A percentile compares a stretch with the other conserved stretches of the same genome.
Conservation (phyloP, 2,797 vertebrate genomes). For the Epinephelus malabaricus region DNA sequence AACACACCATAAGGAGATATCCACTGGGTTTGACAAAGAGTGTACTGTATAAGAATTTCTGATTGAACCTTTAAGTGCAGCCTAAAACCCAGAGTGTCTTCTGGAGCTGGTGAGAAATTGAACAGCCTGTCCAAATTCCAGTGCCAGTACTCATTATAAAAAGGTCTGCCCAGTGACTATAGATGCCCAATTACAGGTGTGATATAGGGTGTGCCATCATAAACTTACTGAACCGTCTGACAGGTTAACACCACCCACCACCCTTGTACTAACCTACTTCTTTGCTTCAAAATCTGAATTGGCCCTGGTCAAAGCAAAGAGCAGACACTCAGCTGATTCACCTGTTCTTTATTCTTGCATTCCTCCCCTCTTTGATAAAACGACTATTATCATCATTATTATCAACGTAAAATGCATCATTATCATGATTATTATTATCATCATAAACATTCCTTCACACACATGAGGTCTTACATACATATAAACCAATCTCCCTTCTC, state of each 20-base stretch:
- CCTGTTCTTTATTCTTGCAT: not conserved
- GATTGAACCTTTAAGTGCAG: too few relatives aligned
- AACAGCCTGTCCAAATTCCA: not conserved
- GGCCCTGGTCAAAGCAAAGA: not conserved
- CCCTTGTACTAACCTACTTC: not conserved
- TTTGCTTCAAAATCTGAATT: not conserved
- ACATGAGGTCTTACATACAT: not conserved
- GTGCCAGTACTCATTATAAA: not conserved
- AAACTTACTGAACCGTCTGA: not conserved
- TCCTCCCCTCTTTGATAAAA: not conserved
- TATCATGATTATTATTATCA: not conserved
- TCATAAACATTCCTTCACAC: not conserved
- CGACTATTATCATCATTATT: not conserved
- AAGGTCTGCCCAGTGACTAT: not conserved
- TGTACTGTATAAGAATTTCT: too few relatives aligned
- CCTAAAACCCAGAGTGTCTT: not conserved
- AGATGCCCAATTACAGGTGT: not conserved
- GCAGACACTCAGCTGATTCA: not conserved
- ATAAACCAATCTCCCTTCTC: not conserved
- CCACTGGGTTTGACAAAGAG: too few relatives aligned
- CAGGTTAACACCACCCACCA: not conserved
- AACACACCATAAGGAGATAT: too few relatives aligned
- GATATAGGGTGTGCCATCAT: conserved; percentile 4
- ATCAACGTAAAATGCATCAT: not conserved
- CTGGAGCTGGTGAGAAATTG: not conserved